Percentiles rank a stretch among this genome's conserved stretches.
Evolutionary conservation across 2,797 vertebrate genomes (phyloP).

Genomic region (Aulostomus chinensis): DNA sequence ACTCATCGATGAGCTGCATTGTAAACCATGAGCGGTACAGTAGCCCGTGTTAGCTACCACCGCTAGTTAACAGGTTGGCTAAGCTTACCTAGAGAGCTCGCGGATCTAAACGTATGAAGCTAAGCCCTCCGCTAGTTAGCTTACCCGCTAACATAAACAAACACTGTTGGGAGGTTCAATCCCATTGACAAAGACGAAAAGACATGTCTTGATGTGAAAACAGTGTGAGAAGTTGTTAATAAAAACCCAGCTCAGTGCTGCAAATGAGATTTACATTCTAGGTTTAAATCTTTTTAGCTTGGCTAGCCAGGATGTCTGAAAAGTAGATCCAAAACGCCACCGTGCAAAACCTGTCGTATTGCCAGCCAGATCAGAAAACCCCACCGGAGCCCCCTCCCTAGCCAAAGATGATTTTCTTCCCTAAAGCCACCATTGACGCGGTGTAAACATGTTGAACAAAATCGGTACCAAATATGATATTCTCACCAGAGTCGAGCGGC

Average conservation of each 20-base stretch:
- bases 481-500: conserved; percentile 70
- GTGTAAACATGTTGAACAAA: neutral
- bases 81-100: conserved; percentile 54
- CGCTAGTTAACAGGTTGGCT: conserved; percentile 59
- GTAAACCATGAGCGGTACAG: neutral
- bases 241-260: neutral
- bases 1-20: neutral
- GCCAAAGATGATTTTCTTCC: conserved; percentile 58
- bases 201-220: accelerated
- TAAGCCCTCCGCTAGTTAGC: conserved; percentile 56
- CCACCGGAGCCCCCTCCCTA: conserved; percentile 67
- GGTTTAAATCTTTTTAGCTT: conserved; percentile 56
- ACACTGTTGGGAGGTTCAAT: conserved; percentile 31
- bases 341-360: conserved; percentile 67
- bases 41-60: conserved; percentile 19
- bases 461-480: neutral
- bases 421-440: conserved; percentile 18
- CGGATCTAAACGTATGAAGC: conserved; percentile 51
- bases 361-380: conserved; percentile 70
- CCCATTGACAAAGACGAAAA: neutral
- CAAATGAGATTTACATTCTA: conserved; percentile 11
- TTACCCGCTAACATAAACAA: conserved; percentile 77
- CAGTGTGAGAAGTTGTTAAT: accelerated
- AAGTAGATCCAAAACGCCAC: conserved; percentile 77
- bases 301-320: conserved; percentile 65